phyloP scores from a whole-genome alignment of 1,140 invertebrate genomes.

The Bombus waltoni region DNA sequence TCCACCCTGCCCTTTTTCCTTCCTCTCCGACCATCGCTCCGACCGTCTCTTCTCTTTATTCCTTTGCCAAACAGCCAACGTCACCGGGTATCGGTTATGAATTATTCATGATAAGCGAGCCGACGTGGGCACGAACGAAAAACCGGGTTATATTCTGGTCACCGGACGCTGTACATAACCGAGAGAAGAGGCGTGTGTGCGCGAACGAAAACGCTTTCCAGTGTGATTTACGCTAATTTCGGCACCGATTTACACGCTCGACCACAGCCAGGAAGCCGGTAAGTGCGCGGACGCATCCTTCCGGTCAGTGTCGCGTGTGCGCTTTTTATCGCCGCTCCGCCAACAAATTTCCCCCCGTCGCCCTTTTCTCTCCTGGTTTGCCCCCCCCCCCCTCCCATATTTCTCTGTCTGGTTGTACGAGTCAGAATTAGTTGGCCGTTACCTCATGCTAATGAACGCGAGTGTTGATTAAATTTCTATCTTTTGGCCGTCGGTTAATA shows the following conservation, averaged over 20 bases:
- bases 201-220: slow-evolving; percentile 52
- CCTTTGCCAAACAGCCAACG: slow-evolving; percentile 58
- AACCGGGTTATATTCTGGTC: slow-evolving; percentile 61
- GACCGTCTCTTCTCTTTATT: slow-evolving; percentile 49
- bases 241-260: slow-evolving; percentile 55
- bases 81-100: slow-evolving; percentile 63
- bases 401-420: background rate
- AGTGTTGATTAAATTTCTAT: slow-evolving; percentile 2
- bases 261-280: slow-evolving; percentile 49
- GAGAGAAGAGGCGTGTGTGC: slow-evolving; percentile 28
- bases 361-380: background rate
- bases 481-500: background rate
- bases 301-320: slow-evolving; percentile 54
- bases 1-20: background rate
- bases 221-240: slow-evolving; percentile 70
- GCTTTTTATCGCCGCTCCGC: slow-evolving; percentile 53
- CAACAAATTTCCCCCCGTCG: slow-evolving; percentile 29
- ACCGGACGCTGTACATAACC: slow-evolving; percentile 60
- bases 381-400: background rate
- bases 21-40: background rate
- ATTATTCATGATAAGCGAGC: slow-evolving; percentile 66
- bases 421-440: slow-evolving; percentile 4
- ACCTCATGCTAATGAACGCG: background rate
- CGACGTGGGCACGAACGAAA: slow-evolving; percentile 47
- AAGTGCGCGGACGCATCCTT: slow-evolving; percentile 65